Evolutionary conservation across 2,797 vertebrate genomes (phyloP).

Genomic region (Stomatorhinus walkeri): DNA sequence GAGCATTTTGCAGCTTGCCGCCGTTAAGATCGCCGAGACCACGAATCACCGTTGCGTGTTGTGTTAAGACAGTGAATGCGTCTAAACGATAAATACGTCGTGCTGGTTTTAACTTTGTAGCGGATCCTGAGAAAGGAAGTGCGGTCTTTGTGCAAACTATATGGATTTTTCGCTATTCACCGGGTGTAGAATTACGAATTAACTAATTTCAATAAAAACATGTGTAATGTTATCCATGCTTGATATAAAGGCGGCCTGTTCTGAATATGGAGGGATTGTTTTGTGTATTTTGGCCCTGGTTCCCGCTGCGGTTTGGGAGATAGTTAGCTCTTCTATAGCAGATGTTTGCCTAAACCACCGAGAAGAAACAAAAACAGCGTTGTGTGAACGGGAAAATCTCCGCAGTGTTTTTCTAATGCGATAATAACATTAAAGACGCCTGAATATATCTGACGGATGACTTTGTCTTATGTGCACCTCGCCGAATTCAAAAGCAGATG

Average conservation of each 20-base stretch:
- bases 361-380: conserved; percentile 98
- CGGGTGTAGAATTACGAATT: conserved; percentile 95
- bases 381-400: conserved; percentile 73
- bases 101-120: neutral
- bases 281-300: conserved; percentile 94
- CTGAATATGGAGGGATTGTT: conserved; percentile 77
- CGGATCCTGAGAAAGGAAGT: conserved; percentile 40
- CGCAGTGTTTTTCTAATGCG: conserved; percentile 65
- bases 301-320: conserved; percentile 86
- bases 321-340: conserved; percentile 95
- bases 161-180: conserved; percentile 85
- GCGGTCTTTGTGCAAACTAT: conserved; percentile 60
- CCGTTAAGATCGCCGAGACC: neutral
- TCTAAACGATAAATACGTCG: neutral
- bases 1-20: neutral
- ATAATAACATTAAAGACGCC: conserved; percentile 51
- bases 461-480: neutral
- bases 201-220: conserved; percentile 99
- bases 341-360: conserved; percentile 98
- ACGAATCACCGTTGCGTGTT: neutral
- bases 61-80: neutral
- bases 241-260: conserved; percentile 93
- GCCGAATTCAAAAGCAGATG: conserved; percentile 12
- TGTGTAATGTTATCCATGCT: conserved; percentile 87
- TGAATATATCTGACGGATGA: neutral